Conservation (phyloP, 92 coral and sea anemone genomes). For the Muricea muricata region DNA sequence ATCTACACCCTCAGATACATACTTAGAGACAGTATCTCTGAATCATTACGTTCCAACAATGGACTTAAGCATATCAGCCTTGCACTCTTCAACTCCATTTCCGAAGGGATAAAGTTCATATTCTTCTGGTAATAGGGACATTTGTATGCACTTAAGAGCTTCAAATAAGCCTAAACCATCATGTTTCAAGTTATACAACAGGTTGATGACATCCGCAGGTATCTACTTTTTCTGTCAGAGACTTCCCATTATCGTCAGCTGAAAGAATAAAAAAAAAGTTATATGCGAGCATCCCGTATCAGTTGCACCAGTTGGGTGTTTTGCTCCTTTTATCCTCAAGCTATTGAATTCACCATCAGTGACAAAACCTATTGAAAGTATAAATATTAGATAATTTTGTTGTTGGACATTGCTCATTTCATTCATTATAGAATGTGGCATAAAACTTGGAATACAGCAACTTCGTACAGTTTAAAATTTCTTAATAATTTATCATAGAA, state of each 20-base stretch:
- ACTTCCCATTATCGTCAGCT: background rate
- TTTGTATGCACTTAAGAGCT: background rate
- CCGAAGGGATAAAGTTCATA: background rate
- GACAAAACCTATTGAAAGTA: too few species aligned
- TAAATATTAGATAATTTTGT: too few species aligned
- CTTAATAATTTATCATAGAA: too few species aligned
- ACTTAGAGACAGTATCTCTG: conserved; percentile 23
- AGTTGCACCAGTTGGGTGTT: conserved; percentile 69
- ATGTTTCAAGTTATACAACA: background rate
- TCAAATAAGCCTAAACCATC: background rate
- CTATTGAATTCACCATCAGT: conserved; percentile 72
- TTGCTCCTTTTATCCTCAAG: conserved; percentile 66
- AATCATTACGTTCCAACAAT: conserved; percentile 13
- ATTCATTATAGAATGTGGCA: too few species aligned
- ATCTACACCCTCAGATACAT: conserved; percentile 39
- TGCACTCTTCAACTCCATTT: background rate
- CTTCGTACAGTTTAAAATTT: too few species aligned
- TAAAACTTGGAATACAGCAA: too few species aligned
- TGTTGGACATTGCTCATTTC: too few species aligned
- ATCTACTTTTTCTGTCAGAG: background rate
- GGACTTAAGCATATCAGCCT: background rate
- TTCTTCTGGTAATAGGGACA: background rate
- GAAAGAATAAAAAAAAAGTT: background rate
- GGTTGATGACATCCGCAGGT: background rate
- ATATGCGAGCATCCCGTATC: conserved; percentile 63